phyloP scores from a whole-genome alignment of 2,888 invertebrate genomes.

The Volucella zonaria region DNA sequence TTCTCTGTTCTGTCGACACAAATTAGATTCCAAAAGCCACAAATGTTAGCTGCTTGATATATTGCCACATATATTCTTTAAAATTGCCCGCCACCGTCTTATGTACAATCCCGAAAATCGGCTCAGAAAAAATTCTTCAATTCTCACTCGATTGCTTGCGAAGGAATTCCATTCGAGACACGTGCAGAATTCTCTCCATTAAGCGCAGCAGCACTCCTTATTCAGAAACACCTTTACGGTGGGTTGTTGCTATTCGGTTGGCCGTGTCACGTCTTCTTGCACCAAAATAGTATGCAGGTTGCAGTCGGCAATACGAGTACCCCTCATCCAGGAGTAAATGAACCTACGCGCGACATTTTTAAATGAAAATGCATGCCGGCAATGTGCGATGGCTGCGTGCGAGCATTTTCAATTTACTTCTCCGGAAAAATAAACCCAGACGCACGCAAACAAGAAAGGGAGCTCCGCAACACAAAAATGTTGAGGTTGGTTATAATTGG shows the following conservation, averaged over 20 bases:
- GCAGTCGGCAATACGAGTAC: constrained; percentile 3
- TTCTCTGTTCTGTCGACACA: too few relatives aligned
- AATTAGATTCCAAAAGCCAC: too few relatives aligned
- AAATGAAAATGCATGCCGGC: constrained; percentile 52
- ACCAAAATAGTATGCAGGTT: constrained; percentile 45
- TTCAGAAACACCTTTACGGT: constrained; percentile 56
- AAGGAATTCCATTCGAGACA: constrained; percentile 60
- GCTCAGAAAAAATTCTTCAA: neutral
- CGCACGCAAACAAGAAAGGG: constrained; percentile 46
- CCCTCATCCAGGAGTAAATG: neutral
- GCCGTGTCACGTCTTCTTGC: constrained; percentile 25
- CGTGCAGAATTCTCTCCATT: constrained; percentile 62
- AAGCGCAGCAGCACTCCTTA: constrained; percentile 59
- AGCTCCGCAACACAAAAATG: constrained; percentile 58
- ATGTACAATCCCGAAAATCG: too few relatives aligned
- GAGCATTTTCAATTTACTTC: constrained; percentile 65
- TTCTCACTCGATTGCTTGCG: constrained; percentile 19
- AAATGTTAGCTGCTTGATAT: too few relatives aligned
- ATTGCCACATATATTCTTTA: too few relatives aligned
- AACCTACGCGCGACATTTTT: constrained; percentile 48
- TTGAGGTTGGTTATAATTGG: constrained; percentile 72
- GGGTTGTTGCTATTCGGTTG: constrained; percentile 23
- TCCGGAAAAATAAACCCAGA: constrained; percentile 6
- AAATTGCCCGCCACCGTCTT: too few relatives aligned
- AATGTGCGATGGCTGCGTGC: constrained; percentile 65